These are phyloP conservation scores for Entosphenus tridentatus DNA, from an alignment of 2,113 vertebrate species.

Conservation along the genomic window DNA sequence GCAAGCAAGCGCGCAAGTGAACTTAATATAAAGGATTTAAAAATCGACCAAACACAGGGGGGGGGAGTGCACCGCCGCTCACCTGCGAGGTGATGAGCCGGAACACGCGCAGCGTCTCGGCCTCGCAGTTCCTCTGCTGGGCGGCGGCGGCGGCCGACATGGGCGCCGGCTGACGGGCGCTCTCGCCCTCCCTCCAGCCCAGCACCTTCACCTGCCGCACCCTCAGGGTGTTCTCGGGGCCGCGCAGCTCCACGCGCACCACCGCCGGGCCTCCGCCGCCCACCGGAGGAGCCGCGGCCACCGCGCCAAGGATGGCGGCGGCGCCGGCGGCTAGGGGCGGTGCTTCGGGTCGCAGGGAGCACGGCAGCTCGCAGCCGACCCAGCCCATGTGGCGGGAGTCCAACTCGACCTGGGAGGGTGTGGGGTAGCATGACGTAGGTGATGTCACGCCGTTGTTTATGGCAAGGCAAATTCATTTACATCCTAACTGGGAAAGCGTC, in stretches of 20 bases:
- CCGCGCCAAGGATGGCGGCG: no score
- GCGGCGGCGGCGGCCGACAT: slow-evolving; percentile 66
- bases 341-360: not conserved
- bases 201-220: slow-evolving; percentile 94
- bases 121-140: slow-evolving; percentile 91
- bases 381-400: slow-evolving; percentile 96
- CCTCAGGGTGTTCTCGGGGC: slow-evolving; percentile 84
- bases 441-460: not conserved
- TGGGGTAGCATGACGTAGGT: not conserved
- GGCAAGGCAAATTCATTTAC: not conserved
- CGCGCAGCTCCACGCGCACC: slow-evolving; percentile 88
- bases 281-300: not conserved
- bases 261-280: slow-evolving; percentile 68
- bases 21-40: no score
- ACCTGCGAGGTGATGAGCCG: slow-evolving; percentile 95
- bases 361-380: slow-evolving; percentile 82
- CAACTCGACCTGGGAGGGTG: slow-evolving; percentile 44
- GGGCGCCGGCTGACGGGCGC: slow-evolving; percentile 77
- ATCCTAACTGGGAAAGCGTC: not conserved
- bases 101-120: slow-evolving; percentile 77
- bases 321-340: no score
- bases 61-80: no score
- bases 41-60: no score
- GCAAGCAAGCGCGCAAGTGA: no score
- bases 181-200: slow-evolving; percentile 91